Evolutionary conservation across 2,888 invertebrate genomes (phyloP).

Genomic region (Scaptomyza caliginosa): DNA sequence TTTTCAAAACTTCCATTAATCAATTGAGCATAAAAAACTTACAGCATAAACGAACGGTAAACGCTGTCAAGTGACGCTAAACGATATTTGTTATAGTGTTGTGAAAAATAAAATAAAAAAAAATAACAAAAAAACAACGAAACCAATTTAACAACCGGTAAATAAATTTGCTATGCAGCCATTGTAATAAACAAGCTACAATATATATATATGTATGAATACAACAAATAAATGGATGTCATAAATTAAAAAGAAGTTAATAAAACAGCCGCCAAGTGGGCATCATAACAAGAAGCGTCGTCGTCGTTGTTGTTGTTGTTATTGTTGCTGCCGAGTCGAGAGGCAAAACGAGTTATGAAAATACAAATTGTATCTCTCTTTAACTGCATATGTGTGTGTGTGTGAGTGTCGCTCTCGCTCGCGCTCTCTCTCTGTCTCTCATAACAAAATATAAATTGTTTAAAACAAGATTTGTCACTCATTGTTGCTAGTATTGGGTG

Average conservation of each 20-base stretch:
- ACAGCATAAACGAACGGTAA: conserved; percentile 33
- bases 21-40: conserved; percentile 46
- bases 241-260: conserved; percentile 61
- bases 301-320: conserved; percentile 5
- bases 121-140: background rate
- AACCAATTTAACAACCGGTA: conserved; percentile 14
- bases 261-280: conserved; percentile 65
- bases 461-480: conserved; percentile 60
- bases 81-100: conserved; percentile 7
- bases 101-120: background rate
- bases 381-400: conserved; percentile 33
- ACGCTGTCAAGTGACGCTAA: conserved; percentile 11
- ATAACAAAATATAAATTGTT: conserved; percentile 40
- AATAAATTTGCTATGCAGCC: conserved; percentile 33
- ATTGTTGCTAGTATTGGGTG: conserved; percentile 23
- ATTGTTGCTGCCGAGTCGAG: conserved; percentile 8
- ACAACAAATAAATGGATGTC: conserved; percentile 50
- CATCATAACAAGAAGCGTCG: conserved; percentile 56
- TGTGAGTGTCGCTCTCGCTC: conserved; percentile 27
- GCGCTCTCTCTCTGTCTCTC: background rate
- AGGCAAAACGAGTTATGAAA: conserved; percentile 76
- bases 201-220: conserved; percentile 19
- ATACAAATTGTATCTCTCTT: conserved; percentile 64
- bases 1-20: conserved; percentile 72
- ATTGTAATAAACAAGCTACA: conserved; percentile 29